These are phyloP conservation scores for Capitella teleta DNA, from an alignment of 1,140 invertebrate genomes.

Conservation along the genomic window DNA sequence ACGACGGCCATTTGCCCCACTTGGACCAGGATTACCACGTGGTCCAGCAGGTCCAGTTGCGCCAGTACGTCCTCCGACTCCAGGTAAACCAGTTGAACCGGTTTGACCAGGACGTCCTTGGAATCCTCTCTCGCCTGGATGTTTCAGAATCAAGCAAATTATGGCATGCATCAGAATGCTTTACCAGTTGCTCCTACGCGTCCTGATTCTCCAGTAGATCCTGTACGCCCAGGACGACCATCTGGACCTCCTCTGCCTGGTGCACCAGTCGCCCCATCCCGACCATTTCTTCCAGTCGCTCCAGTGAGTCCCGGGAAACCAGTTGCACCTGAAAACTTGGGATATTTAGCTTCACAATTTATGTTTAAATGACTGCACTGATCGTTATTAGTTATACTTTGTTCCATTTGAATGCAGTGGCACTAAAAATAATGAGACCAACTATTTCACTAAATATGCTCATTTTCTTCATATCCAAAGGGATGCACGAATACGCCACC, in stretches of 20 bases:
- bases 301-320: conserved; percentile 5
- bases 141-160: no score
- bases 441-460: neutral
- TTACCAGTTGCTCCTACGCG: conserved; percentile 6
- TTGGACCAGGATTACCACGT: conserved; percentile 11
- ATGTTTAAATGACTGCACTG: neutral
- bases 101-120: neutral
- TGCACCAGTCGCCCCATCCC: conserved; percentile 7
- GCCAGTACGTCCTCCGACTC: conserved; percentile 6
- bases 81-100: conserved; percentile 1
- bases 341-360: neutral
- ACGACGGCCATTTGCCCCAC: conserved; percentile 1
- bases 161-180: no score
- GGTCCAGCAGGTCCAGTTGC: conserved; percentile 8
- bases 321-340: neutral
- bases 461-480: neutral
- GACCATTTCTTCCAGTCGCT: conserved; percentile 7
- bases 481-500: neutral
- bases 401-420: neutral
- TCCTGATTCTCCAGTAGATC: conserved; percentile 8
- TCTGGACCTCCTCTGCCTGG: conserved; percentile 7
- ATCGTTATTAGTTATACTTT: neutral
- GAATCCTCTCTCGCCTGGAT: neutral
- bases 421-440: neutral
- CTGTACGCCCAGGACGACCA: conserved; percentile 2